Base-by-base conservation (phyloP, 1,140 invertebrate genomes). In the Pissodes strobi region DNA sequence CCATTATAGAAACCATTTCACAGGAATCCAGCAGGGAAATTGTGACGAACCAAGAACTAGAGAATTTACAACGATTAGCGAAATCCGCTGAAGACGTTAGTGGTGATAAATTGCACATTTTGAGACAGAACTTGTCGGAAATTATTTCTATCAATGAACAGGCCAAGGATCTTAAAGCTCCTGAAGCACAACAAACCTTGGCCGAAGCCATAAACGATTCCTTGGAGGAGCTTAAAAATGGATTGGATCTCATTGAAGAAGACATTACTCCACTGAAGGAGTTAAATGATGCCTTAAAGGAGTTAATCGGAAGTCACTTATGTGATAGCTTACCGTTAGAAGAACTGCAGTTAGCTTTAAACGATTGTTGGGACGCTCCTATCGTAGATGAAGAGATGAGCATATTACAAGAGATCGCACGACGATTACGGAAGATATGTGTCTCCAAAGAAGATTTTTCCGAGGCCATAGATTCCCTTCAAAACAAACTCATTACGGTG, bases 401-500 rank as follows among this genome's bases (percentile, higher is more conserved):
- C 18, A 46, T 75, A 13, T 38, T 76, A 17, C 53, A 72, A 41
- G 67, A 49, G 6, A 71, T 76, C 21, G 68, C 58, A 21, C 56
- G 62, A 15, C 64, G 61, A 10, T 71, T 76, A 13, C 18, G 57
- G 41, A 53, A 57, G 15, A 69, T 75, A 23, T 19, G 49, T 12
- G 0, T 52, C 2, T 39, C 27, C 18, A 30, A n/a, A 21, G 45
- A 71, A 38, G 65, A 70, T 43, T 77, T 74, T 57, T 64, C 25
- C 5, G 59, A 72, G 46, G 57, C 67, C 49, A 56, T 77, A 17
- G 70, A 71, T 52, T 41, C 19, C 2, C 46, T 77, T 19, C 73
- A 75, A 58, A 72, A 73, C 30, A 72, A 62, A 34, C 65, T 77
- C 9, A 74, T 77, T 9, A 72, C 65, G 41, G 68, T 72, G 46